Base-by-base conservation (phyloP, 53 echinoderm and acorn worm genomes). In the Echinometra lucunter region DNA sequence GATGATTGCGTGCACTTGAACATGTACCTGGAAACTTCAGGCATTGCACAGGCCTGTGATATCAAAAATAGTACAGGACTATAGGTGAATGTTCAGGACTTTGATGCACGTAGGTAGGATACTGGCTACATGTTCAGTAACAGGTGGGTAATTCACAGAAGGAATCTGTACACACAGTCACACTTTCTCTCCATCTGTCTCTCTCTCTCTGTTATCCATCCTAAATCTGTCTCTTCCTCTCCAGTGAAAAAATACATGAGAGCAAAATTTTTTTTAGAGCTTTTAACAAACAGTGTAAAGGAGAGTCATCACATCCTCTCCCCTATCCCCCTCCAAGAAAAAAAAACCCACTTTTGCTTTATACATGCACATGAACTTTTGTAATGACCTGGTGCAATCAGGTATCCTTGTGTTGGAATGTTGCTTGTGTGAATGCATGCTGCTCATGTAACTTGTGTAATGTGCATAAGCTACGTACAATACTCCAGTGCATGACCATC, bases 11-110 rank as follows among this genome's bases (percentile, higher is more conserved):
- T 78, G 40, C 78, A 78, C 78, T 78, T 38, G 42, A 78, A 78
- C 38, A 6, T 30, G 78, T 78, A 40, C 78, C 17, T 5, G 21
- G 78, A 78, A 78, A 78, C 78, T 78, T 78, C 40, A 42, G 18
- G 78, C 78, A 78, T 40, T 78, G 78, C 78, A 40, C 78, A 42
- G 78, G 78, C 3, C 28, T 78, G 19, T 78, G 78, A 30, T 78
- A 35, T 72, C 72, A 32, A 11, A 53, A 0, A 47, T 47, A 13
- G 6, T 58, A 19, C 63, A 4, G 9, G 35, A n/a, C n/a, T 78
- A 9, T 19, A 19, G 21, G 42, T 38, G 42, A 78, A 42, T 78
- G 42, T 78, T 78, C 78, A 21, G 18, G 19, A 21, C 42, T 23
- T 78, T 18, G 32, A 38, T n/a, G n/a, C n/a, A 78, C 1, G 35